phyloP scores from a whole-genome alignment of 2,113 vertebrate genomes.

The Crocuta crocuta region DNA sequence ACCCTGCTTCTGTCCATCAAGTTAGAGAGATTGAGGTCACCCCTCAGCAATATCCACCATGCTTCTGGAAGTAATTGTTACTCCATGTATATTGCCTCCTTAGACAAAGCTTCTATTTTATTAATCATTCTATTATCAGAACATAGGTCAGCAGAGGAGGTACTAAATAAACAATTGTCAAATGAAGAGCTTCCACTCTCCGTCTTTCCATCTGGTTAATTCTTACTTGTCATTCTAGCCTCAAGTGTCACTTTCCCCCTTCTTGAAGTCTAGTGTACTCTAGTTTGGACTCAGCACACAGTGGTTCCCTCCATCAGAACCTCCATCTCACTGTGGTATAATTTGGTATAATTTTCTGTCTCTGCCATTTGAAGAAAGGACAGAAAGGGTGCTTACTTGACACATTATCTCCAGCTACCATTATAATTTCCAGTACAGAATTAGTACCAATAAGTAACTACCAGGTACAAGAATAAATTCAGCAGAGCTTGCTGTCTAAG shows the following conservation, averaged over 20 bases:
- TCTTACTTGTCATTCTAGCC: background rate
- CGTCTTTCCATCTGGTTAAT: background rate
- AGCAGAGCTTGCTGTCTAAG: background rate
- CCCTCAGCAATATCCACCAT: background rate
- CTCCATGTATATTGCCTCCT: background rate
- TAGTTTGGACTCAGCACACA: background rate
- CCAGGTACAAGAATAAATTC: background rate
- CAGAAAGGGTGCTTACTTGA: accelerated
- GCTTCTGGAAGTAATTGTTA: background rate
- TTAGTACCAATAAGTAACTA: background rate
- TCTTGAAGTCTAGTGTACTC: background rate
- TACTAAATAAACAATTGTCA: background rate
- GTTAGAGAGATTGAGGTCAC: background rate
- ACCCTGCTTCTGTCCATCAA: background rate
- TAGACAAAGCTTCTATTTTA: background rate
- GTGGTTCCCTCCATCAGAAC: background rate
- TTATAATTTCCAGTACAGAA: background rate
- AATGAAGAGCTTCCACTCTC: background rate
- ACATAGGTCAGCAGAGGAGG: background rate
- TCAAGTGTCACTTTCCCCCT: background rate
- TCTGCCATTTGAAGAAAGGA: background rate
- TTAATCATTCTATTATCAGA: background rate
- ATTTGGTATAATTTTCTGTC: background rate
- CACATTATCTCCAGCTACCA: background rate
- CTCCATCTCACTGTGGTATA: background rate